Evolutionary conservation across 2,113 vertebrate genomes (phyloP), one percentile per base, ranked within the genome.

Genomic region (Setophaga petechia): DNA sequence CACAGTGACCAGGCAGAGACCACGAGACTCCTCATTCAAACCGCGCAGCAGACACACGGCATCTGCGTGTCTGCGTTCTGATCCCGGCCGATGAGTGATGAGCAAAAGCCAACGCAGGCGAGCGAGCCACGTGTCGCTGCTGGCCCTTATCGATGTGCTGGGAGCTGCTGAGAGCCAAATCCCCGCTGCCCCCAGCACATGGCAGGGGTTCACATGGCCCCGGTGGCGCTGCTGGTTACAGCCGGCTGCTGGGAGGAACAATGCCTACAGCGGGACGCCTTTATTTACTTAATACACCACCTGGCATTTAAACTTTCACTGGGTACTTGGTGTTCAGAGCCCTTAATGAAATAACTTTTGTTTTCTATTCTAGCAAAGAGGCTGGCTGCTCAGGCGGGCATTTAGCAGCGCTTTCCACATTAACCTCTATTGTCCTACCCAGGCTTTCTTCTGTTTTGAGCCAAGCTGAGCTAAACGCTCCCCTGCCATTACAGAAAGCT

Each of bases 251-350:
- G 91, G 18, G 87, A 86, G 97, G 31, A 97, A 90, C 89, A 75
- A 75, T 51, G 96, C 96, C 96, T 89, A 80, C 51, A 89, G 94
- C 94, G 20, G 69, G 66, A 15, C 66, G 20, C 24, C 89, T 96
- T 90, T 95, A 95, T 88, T 97, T 96, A 95, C 94, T 90, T 88
- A 67, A 91, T 66, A 63, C 89, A 94, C 87, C 94, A 95, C 90
- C 96, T 96, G 97, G 91, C 90, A 85, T 63, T 91, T 86, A 27
- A 67, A 39, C 82, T 71, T 73, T 14, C 19, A 30, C 82, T 41
- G 54, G 67, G 97, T 71, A 84, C 91, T 66, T 27, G 7, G 88
- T 84, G 93, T 94, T 94, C 94, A 27, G 71, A 23, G 66, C 37
- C 46, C 87, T 79, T 93, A 66, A 89, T 49, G 84, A 90, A 94